Evolutionary conservation across 2,888 invertebrate species (phyloP).

Genomic region (Spilarctia lutea): DNA sequence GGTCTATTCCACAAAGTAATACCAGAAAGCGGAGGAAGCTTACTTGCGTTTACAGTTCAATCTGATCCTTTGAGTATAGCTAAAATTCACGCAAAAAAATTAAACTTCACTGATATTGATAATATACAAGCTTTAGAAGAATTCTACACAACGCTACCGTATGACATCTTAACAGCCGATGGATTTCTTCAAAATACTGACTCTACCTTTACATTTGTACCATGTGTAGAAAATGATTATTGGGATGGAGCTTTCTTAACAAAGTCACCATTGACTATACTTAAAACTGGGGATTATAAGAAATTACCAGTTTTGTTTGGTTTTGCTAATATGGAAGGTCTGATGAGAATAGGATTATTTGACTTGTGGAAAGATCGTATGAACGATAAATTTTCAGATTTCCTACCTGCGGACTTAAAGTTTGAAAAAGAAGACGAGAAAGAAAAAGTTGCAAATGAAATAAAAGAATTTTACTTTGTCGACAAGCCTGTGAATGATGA

Average conservation of each 20-base stretch:
- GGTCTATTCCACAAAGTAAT: conserved; percentile 64
- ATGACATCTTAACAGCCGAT: conserved; percentile 13
- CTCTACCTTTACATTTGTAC: conserved; percentile 53
- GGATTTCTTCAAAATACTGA: conserved; percentile 6
- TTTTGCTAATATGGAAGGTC: conserved; percentile 59
- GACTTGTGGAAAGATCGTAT: conserved; percentile 46
- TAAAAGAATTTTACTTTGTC: neutral
- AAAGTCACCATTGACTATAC: conserved; percentile 49
- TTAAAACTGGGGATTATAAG: conserved; percentile 43
- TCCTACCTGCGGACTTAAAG: neutral
- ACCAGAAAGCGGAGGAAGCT: conserved; percentile 58
- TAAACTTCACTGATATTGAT: conserved; percentile 51
- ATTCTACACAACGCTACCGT: conserved; percentile 18
- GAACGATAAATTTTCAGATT: conserved; percentile 30
- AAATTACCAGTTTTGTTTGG: conserved; percentile 55
- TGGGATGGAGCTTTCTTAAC: conserved; percentile 46
- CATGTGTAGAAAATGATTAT: conserved; percentile 47
- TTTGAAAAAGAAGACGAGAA: neutral
- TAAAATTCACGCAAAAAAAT: conserved; percentile 49
- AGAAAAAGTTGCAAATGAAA: neutral
- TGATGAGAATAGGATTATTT: conserved; percentile 40
- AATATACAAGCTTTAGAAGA: conserved; percentile 56
- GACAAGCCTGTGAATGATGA: conserved; percentile 5
- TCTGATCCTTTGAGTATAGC: conserved; percentile 59
- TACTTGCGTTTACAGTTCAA: conserved; percentile 55